A percentile compares a stretch with the other conserved stretches of the same genome.
phyloP scores from a whole-genome alignment of 2,113 vertebrate genomes.

The Prochilodus magdalenae region DNA sequence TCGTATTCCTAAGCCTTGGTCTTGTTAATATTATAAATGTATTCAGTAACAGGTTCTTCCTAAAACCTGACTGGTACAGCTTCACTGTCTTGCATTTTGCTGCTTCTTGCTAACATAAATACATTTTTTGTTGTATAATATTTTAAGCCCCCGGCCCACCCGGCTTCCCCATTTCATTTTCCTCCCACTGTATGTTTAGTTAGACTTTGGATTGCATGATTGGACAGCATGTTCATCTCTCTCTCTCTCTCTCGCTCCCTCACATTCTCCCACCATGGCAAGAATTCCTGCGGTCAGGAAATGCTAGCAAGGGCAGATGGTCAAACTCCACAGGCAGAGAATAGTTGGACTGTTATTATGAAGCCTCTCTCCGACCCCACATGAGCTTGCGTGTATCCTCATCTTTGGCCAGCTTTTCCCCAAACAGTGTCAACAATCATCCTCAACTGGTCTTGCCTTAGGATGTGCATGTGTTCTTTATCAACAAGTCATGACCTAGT shows the following conservation, averaged over 20 bases:
- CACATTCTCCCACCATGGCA: not conserved
- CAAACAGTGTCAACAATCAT: slow-evolving; percentile 26
- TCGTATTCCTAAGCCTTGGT: too few species aligned
- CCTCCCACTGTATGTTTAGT: not conserved
- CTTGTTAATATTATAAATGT: too few species aligned
- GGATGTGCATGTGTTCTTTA: not conserved
- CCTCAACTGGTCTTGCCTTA: not conserved
- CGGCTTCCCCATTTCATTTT: too few species aligned
- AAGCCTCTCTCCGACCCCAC: slow-evolving; percentile 1
- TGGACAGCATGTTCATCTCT: not conserved
- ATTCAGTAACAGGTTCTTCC: too few species aligned
- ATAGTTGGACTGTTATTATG: slow-evolving; percentile 37
- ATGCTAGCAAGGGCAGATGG: slow-evolving; percentile 17
- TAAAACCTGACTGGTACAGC: too few species aligned
- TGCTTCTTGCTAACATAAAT: too few species aligned
- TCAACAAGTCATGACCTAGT: not conserved
- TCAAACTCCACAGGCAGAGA: not conserved
- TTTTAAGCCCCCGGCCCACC: too few species aligned
- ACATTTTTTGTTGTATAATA: too few species aligned
- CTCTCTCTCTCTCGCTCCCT: slow-evolving; percentile 2
- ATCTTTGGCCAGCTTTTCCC: not conserved
- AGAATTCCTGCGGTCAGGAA: slow-evolving; percentile 1
- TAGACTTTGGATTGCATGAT: not conserved
- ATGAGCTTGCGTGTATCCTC: not conserved
- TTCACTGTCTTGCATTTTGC: too few species aligned